Evolutionary conservation across 30 jellyfish, hydroid and myxozoan species (phyloP), one percentile per base, ranked within the genome.

Genomic region (Hydra vulgaris): DNA sequence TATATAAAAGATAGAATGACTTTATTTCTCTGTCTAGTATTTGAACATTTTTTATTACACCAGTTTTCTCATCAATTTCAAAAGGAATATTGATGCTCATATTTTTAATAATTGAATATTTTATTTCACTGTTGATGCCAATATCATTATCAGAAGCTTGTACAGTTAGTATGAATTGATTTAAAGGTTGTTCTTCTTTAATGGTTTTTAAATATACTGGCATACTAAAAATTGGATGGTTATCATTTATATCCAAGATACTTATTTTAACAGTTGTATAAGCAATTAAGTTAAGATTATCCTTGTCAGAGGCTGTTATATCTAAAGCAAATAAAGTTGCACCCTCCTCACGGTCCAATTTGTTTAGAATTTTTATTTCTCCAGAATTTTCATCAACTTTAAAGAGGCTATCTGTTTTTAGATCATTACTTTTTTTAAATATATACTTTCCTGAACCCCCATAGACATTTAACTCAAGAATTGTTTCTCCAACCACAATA

Each of bases 1-100:
- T 81, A 8, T 40, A 25, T 15, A 80, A 66, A 66, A 66, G 27
- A 70, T 80, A 80, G 21, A 21, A 80, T 18, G 85, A 17, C 15
- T 66, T 67, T 4, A 24, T 15, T 80, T 80, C 87, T 16, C 85
- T 84, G 69, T 80, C 87, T 8, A 80, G 87, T n/a, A 26, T 52
- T 26, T 80, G 83, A 21, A 53, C 71, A 79, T 26, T 80, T 21
- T 27, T 61, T 21, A 80, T 80, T 5, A 70, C 87, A 18, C 87
- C 87, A 15, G 87, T 66, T 16, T 18, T 71, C 52, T 55, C 71
- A 52, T 61, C 87, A 66, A 80, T 80, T 80, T 80, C n/a, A 53
- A 80, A 80, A 12, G 87, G 87, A 54, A 74, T 27, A 21, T 22
- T 21, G 1, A 22, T 70, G 26, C 19, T 84, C 18, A 8, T 20